Percentiles rank a stretch among this genome's conserved stretches.
Evolutionary conservation across 2,797 vertebrate species (phyloP).

Genomic region (Sebastes itinus): DNA sequence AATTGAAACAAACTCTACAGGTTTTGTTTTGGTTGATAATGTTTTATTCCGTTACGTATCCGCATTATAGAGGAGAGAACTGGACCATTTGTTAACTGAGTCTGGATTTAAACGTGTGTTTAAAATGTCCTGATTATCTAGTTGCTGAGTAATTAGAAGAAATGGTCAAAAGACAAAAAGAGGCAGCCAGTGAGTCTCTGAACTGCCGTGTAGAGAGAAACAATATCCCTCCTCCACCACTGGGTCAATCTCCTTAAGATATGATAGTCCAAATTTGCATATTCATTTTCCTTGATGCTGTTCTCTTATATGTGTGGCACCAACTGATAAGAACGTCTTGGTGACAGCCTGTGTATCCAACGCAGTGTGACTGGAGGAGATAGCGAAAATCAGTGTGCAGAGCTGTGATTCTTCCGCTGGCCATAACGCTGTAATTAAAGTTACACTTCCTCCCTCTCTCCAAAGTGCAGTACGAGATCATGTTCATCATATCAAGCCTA

Average conservation of each 20-base stretch:
- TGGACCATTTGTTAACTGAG: not conserved
- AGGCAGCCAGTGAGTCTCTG: not conserved
- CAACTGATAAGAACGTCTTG: conserved; percentile 54
- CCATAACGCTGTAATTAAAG: conserved; percentile 52
- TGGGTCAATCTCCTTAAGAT: conserved; percentile 43
- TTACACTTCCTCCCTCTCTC: conserved; percentile 3
- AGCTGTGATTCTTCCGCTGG: conserved; percentile 40
- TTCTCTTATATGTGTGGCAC: conserved; percentile 31
- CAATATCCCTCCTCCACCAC: conserved; percentile 19
- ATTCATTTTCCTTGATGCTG: conserved; percentile 52
- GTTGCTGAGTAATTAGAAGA: conserved; percentile 3
- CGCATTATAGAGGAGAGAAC: not conserved
- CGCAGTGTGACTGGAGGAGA: conserved; percentile 37
- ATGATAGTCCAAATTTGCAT: conserved; percentile 47
- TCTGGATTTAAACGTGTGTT: not conserved
- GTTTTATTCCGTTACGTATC: not conserved
- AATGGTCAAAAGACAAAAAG: conserved; percentile 20
- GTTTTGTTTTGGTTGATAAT: not conserved
- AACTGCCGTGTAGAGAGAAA: conserved; percentile 18
- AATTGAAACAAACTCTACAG: conserved; percentile 20
- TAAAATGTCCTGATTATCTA: not conserved
- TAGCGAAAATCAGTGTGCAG: conserved; percentile 37
- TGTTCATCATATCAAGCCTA: conserved; percentile 39
- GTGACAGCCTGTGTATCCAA: conserved; percentile 41
- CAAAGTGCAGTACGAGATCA: conserved; percentile 30